phyloP scores from a whole-genome alignment of 2,888 invertebrate genomes.

The Opisthograptis luteolata region DNA sequence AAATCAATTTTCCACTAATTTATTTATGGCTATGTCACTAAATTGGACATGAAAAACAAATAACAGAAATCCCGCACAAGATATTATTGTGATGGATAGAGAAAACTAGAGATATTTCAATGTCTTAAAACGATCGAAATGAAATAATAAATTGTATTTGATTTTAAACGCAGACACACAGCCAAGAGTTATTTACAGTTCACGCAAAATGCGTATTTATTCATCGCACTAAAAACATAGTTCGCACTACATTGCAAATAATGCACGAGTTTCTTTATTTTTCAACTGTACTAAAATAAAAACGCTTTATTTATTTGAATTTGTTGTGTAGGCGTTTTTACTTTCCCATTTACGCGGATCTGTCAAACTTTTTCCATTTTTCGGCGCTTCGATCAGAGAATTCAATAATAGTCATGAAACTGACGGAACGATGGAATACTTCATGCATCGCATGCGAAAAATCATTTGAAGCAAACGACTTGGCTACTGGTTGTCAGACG shows the following conservation, averaged over 20 bases:
- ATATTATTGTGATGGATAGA: no score
- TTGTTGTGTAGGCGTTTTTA: conserved; percentile 54
- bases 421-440: no score
- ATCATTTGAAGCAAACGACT: no score
- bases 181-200: conserved; percentile 35
- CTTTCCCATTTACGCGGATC: conserved; percentile 49
- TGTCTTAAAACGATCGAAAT: conserved; percentile 29
- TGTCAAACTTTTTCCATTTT: conserved; percentile 59
- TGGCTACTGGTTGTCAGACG: no score
- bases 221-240: background rate
- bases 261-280: no score
- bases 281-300: no score
- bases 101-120: background rate
- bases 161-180: conserved; percentile 37
- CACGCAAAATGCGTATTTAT: conserved; percentile 17
- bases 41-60: conserved; percentile 37
- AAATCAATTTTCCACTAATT: conserved; percentile 33
- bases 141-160: conserved; percentile 46
- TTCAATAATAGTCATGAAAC: conserved; percentile 1
- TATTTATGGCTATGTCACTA: conserved; percentile 30
- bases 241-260: conserved; percentile 3
- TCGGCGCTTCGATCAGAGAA: conserved; percentile 29
- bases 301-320: background rate
- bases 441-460: no score
- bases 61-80: background rate